Base-by-base conservation (phyloP, 2,113 vertebrate species). In the Buteo buteo region DNA sequence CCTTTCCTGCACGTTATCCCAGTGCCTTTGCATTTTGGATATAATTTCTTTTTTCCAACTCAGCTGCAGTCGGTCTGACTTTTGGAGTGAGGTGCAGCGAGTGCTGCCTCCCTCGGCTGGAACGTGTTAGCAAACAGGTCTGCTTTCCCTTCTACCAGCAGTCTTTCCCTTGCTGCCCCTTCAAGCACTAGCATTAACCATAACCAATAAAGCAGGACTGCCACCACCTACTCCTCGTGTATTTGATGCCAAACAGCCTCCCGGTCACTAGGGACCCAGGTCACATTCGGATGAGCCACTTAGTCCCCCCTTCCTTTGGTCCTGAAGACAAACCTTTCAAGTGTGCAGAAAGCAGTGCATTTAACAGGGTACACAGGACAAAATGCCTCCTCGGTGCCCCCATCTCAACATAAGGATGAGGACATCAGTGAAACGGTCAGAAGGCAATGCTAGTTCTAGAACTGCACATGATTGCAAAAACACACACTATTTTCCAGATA, bases 391-490 rank as follows among this genome's bases (percentile, higher is more conserved):
- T 4, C 40, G 13, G 9, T 11, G 36, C 19, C 29, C 31, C 25
- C 57, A 9, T 2, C 72, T 13, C 80, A 47, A 9, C n/a, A 3
- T 4, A 25, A 65, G 44, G 52, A 38, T 1, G 32, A 52, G 31
- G 71, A 34, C 15, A 7, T 1, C 32, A 9, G 42, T 1, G n/a
- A 34, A 54, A 31, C 0, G 54, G 29, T 16, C 57, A 31, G 59
- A 54, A 85, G 50, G 74, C 29, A 36, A 44, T 1, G 12, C 26
- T 1, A 44, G 32, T 8, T 22, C 55, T 38, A 47, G 58, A 76
- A 32, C 45, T 5, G 38, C 55, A 8, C 0, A 0, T 0, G 31
- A 13, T 2, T 29, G 31, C 38, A 59, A 11, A 67, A 54, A 38
- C 74, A 16, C 25, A 28, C 36, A 1, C 18, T 16, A 0, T 36